A percentile compares a stretch with the other conserved stretches of the same genome.
phyloP scores from a whole-genome alignment of 2,113 vertebrate species.

The Tenebrosternarchus preto region DNA sequence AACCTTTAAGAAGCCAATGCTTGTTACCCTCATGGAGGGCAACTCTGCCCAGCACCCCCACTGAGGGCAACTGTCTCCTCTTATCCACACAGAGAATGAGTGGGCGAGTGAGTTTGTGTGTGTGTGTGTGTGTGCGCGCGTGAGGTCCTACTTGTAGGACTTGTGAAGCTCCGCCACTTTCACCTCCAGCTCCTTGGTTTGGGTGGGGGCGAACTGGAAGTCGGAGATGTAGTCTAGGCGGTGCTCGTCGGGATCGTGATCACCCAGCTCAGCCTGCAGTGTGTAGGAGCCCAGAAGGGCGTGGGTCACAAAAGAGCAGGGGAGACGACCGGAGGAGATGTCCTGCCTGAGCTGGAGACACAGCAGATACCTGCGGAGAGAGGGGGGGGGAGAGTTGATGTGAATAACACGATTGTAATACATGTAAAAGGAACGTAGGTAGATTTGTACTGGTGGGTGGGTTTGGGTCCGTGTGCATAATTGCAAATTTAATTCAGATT shows the following conservation, averaged over 20 bases:
- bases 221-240: conserved; percentile 80
- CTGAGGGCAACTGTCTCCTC: no score
- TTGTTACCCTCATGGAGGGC: no score
- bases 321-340: conserved; percentile 80
- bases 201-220: conserved; percentile 87
- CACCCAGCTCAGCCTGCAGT: conserved; percentile 89
- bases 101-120: background rate
- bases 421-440: no score
- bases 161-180: conserved; percentile 93
- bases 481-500: no score
- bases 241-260: conserved; percentile 86
- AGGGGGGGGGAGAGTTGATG: background rate
- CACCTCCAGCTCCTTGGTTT: conserved; percentile 96
- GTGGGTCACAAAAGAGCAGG: conserved; percentile 85
- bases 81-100: background rate
- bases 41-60: no score
- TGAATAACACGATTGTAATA: background rate
- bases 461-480: no score
- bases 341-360: conserved; percentile 88
- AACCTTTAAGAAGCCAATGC: no score
- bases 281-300: conserved; percentile 83
- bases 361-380: conserved; percentile 79
- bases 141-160: conserved; percentile 82
- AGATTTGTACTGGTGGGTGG: no score
- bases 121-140: conserved; percentile 23